A percentile compares a stretch with the other conserved stretches of the same genome.
Conservation (phyloP, 2,888 invertebrate species). For the Nephrotoma appendiculata region DNA sequence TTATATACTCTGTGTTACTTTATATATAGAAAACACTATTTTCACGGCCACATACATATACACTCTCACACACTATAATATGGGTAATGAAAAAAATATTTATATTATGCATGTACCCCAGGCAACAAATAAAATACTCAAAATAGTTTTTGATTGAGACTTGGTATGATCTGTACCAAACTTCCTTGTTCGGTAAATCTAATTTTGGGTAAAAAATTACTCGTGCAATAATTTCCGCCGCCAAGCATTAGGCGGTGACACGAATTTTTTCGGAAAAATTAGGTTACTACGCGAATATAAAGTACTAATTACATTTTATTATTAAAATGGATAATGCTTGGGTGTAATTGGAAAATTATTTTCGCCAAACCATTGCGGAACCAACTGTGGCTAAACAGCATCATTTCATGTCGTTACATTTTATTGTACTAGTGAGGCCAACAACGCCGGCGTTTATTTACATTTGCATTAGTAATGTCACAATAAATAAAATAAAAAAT, state of each 20-base stretch:
- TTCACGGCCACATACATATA: not conserved
- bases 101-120: not conserved
- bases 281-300: not conserved
- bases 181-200: not conserved
- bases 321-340: not conserved
- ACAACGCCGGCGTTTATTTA: not conserved
- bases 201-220: not conserved
- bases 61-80: not conserved
- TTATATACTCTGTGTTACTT: not conserved
- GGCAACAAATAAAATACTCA: not conserved
- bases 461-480: not conserved
- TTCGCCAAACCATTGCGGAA: not conserved
- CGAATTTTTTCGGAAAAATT: too few relatives aligned
- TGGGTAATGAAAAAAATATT: not conserved
- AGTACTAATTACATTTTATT: not conserved
- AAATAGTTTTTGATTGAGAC: not conserved
- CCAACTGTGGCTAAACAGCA: not conserved
- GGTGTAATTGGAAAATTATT: not conserved
- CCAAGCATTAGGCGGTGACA: not conserved
- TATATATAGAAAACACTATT: not conserved
- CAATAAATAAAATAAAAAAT: not conserved
- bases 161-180: not conserved
- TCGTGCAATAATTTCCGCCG: not conserved
- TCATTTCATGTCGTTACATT: not conserved
- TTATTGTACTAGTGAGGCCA: not conserved